A percentile compares a stretch with the other conserved stretches of the same genome.
These are phyloP conservation scores for Paraescarpia echinospica DNA, from an alignment of 1,140 invertebrate genomes.

Conservation along the genomic window DNA sequence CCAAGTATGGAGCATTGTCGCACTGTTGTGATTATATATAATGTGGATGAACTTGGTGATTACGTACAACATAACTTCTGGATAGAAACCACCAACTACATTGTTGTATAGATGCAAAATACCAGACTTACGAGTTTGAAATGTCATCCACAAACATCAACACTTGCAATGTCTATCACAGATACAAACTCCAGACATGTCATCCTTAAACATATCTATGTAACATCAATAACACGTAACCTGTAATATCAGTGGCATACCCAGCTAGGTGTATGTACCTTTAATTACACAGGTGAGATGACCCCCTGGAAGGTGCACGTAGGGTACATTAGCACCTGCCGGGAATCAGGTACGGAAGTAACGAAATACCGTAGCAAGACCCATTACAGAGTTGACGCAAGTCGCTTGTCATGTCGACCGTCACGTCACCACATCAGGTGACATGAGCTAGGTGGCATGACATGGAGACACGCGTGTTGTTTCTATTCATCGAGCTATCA, in stretches of 20 bases:
- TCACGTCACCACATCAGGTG: background rate
- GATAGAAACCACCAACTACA: too few relatives aligned
- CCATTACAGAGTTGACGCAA: background rate
- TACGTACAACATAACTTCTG: too few relatives aligned
- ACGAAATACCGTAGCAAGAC: background rate
- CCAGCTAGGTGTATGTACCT: background rate
- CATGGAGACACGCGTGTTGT: background rate
- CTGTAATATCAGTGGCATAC: background rate
- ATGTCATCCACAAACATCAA: background rate
- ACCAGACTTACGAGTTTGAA: background rate
- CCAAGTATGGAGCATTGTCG: too few relatives aligned
- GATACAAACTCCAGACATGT: background rate
- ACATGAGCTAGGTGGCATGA: background rate
- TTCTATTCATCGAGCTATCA: background rate
- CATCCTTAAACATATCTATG: background rate
- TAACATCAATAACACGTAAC: background rate
- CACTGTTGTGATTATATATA: too few relatives aligned
- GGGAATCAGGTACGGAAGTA: background rate
- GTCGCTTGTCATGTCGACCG: background rate
- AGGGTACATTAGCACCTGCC: background rate
- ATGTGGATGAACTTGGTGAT: too few relatives aligned
- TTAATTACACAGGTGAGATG: background rate
- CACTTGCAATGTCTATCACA: background rate
- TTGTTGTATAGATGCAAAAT: too few relatives aligned
- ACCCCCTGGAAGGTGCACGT: background rate